Evolutionary conservation across 2,113 vertebrate genomes (phyloP).

Genomic region (Hemibagrus wyckioides): DNA sequence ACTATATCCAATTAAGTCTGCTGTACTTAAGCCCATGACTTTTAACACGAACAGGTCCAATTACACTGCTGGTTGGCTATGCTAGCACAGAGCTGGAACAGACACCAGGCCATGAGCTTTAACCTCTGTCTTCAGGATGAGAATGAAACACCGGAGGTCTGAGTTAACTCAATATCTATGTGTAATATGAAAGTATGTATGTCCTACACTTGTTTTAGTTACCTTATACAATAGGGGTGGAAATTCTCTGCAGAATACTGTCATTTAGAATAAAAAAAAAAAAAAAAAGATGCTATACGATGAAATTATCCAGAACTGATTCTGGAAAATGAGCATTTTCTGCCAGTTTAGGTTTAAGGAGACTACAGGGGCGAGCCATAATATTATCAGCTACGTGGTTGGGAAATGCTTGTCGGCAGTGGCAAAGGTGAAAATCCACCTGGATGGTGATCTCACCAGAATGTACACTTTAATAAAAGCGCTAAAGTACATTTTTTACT

Average conservation of each 20-base stretch:
- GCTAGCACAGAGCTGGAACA: neutral
- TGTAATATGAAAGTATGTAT: neutral
- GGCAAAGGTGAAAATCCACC: neutral
- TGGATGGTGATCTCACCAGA: neutral
- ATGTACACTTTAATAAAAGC: too few relatives aligned
- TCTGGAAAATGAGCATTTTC: neutral
- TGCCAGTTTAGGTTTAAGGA: neutral
- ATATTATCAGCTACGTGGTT: neutral
- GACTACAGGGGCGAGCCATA: neutral
- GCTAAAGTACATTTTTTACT: too few relatives aligned
- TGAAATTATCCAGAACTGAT: neutral
- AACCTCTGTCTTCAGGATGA: neutral
- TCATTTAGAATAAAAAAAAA: neutral
- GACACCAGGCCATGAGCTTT: neutral
- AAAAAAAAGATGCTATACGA: neutral
- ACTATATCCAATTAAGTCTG: slow-evolving; percentile 1
- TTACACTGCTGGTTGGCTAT: neutral
- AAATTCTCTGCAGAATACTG: neutral
- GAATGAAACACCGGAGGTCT: neutral
- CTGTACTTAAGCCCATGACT: neutral
- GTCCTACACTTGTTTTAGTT: neutral
- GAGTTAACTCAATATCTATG: neutral
- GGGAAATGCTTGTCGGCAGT: neutral
- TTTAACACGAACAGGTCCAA: neutral
- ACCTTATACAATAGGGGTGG: neutral